Evolutionary conservation across 1,140 invertebrate genomes (phyloP).

Genomic region (Bombus breviceps): DNA sequence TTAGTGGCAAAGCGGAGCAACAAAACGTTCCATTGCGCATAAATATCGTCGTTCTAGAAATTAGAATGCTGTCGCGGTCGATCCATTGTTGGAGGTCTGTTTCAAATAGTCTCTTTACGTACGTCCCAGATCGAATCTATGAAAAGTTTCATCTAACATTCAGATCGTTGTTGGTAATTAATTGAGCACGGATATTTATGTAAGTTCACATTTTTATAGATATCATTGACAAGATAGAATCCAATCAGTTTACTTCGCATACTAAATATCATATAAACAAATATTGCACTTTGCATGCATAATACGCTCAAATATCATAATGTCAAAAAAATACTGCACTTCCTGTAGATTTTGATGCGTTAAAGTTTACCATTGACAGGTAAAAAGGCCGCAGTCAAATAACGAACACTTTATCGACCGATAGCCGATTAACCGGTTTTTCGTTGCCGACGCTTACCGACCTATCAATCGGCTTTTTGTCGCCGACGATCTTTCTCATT

Average conservation of each 20-base stretch:
- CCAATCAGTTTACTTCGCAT: too few species aligned
- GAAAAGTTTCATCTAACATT: not conserved
- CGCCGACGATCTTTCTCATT: too few species aligned
- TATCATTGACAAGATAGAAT: too few species aligned
- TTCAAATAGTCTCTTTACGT: not conserved
- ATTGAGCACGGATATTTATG: too few species aligned
- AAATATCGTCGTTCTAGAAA: not conserved
- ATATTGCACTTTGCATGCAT: too few species aligned
- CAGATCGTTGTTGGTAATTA: not conserved
- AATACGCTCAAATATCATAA: too few species aligned
- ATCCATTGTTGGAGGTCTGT: not conserved
- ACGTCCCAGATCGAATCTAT: not conserved
- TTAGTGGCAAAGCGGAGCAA: not conserved
- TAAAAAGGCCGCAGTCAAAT: not conserved
- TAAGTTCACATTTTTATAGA: too few species aligned
- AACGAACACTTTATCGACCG: too few species aligned
- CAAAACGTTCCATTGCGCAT: not conserved
- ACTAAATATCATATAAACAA: too few species aligned
- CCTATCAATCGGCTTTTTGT: too few species aligned
- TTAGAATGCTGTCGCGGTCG: not conserved
- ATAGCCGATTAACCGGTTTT: too few species aligned
- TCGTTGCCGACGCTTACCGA: rapidly evolving
- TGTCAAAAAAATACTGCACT: not conserved
- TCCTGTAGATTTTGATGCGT: too few species aligned
- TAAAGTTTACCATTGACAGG: not conserved